Conservation (phyloP, 2,113 vertebrate genomes). For the Amazona vittata region DNA sequence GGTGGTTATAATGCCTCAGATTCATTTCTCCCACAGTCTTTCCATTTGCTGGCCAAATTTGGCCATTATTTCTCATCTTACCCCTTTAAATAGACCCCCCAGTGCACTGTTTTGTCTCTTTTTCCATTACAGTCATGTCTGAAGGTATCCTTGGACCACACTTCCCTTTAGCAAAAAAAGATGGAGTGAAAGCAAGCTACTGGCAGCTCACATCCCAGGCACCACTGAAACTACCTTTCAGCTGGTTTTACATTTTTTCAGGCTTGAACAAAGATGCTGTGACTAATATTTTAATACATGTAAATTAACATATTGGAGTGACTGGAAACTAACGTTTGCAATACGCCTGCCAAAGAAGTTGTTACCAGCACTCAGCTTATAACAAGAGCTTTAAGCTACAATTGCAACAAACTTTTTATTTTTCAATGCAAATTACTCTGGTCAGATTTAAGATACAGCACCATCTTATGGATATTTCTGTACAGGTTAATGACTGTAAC, state of each 20-base stretch:
- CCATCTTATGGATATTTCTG: conserved; percentile 80
- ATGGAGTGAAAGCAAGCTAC: neutral
- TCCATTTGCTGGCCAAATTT: neutral
- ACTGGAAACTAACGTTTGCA: conserved; percentile 33
- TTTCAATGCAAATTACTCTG: conserved; percentile 41
- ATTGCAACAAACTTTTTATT: neutral
- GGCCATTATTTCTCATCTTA: neutral
- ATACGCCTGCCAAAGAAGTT: conserved; percentile 22
- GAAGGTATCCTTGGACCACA: neutral
- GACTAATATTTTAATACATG: conserved; percentile 39
- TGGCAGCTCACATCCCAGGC: neutral
- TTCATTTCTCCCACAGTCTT: neutral
- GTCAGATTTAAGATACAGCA: conserved; percentile 79
- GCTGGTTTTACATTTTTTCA: neutral
- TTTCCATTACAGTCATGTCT: neutral
- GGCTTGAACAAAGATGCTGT: conserved; percentile 28
- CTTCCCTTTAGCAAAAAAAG: neutral
- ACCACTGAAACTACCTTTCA: conserved; percentile 24
- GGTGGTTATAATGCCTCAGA: neutral
- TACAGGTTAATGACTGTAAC: conserved; percentile 42
- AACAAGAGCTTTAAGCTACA: neutral
- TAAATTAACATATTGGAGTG: conserved; percentile 52
- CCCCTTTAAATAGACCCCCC: neutral
- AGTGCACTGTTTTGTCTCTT: conserved; percentile 16
- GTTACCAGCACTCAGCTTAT: neutral